Evolutionary conservation across 2,113 vertebrate species (phyloP), one percentile per base, ranked within the genome.

Genomic region (Notiomystis cincta): DNA sequence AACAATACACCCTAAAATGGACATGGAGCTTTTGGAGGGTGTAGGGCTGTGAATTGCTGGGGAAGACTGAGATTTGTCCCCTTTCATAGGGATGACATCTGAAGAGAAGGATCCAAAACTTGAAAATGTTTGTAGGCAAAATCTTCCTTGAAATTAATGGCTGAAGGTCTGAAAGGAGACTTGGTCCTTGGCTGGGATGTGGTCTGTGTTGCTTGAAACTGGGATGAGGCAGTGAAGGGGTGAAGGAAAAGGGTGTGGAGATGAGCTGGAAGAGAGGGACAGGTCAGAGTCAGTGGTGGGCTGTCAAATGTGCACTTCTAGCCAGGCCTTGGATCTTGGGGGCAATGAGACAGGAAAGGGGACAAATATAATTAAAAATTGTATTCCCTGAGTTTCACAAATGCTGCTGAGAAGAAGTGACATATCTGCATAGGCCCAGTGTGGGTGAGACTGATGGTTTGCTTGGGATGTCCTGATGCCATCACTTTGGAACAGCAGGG

Each of bases 371-470:
- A 23, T 53, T 48, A 58, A 75, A 6, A 47, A 5, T 18, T 24
- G 1, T 23, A 38, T 86, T 47, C 67, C n/a, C 28, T 3, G 6
- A 57, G 31, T 65, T 82, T 57, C 31, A 57, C 23, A 65, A 48
- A 42, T 0, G 1, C 40, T 90, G 27, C 53, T 45, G 66, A 82
- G 44, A 67, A 30, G 11, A 62, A 50, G 33, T 28, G 38, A 37
- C 11, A 3, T 18, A 31, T 25, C n/a, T 83, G 76, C 19, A 13
- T 7, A 0, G 31, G 13, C 13, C 17, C 4, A 1, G 20, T 5
- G 38, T 27, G 25, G 7, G 12, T 15, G 23, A 86, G 56, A 37
- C 6, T 14, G 54, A 9, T 47, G 33, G 35, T 56, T 44, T 83
- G 17, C n/a, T 75, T 47, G 76, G 72, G 25, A 22, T 76, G 30